These are phyloP conservation scores for Tiliqua scincoides DNA, from an alignment of 2,113 vertebrate genomes.

Conservation along the genomic window DNA sequence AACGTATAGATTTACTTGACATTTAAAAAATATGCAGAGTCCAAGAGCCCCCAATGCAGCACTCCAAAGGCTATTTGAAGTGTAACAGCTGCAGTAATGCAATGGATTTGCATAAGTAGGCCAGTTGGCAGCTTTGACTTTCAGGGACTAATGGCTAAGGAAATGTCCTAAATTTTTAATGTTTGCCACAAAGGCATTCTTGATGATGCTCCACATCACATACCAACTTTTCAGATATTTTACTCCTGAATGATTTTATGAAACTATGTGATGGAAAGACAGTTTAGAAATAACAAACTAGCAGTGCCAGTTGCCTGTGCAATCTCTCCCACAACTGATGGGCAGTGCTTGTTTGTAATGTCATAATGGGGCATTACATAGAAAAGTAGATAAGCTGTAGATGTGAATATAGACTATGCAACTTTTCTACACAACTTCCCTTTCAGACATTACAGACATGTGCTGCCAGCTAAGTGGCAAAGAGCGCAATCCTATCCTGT, in stretches of 20 bases:
- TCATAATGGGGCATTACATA: neutral
- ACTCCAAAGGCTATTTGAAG: slow-evolving; percentile 62
- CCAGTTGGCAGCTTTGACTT: slow-evolving; percentile 66
- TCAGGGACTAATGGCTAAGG: slow-evolving; percentile 51
- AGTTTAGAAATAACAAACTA: neutral
- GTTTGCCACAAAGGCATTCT: neutral
- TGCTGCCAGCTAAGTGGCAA: neutral
- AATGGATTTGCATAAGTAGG: slow-evolving; percentile 67
- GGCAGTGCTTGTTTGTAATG: neutral
- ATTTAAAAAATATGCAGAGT: neutral
- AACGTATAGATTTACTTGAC: too few species aligned
- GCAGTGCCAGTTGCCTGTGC: neutral
- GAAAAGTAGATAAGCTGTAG: slow-evolving; percentile 30
- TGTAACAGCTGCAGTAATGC: slow-evolving; percentile 53
- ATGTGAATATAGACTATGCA: slow-evolving; percentile 46
- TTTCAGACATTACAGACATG: slow-evolving; percentile 50
- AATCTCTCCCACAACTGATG: neutral
- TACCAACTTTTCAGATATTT: neutral
- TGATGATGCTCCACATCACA: neutral
- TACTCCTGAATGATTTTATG: neutral
- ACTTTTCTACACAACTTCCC: slow-evolving; percentile 10
- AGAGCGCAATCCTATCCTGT: too few species aligned
- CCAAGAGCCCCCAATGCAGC: neutral
- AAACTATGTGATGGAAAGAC: neutral
- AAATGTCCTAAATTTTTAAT: neutral